Percentiles rank a stretch among this genome's conserved stretches.
Conservation (phyloP, 2,888 invertebrate species). For the Caenorhabditis zanzibari region DNA sequence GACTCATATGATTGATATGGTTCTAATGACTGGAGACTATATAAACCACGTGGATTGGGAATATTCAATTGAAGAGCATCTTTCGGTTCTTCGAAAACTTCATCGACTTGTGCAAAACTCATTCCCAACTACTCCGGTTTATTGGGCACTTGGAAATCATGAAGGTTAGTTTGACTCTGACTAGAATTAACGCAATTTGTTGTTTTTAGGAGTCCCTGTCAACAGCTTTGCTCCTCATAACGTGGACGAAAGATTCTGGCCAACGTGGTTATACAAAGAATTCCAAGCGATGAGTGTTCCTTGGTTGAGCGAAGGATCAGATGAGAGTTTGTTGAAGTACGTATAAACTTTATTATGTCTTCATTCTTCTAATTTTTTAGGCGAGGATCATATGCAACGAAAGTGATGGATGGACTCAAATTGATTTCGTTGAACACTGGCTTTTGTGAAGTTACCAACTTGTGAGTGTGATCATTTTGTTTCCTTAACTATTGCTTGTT, state of each 20-base stretch:
- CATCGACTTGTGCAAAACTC: conserved; percentile 75
- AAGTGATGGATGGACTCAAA: conserved; percentile 85
- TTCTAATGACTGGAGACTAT: conserved; percentile 96
- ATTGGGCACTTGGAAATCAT: conserved; percentile 96
- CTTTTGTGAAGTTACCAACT: conserved; percentile 84
- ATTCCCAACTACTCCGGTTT: conserved; percentile 92
- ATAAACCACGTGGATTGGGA: conserved; percentile 97
- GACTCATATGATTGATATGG: conserved; percentile 84
- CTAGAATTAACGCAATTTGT: background rate
- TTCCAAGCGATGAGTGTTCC: conserved; percentile 90
- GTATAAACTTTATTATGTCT: conserved; percentile 23
- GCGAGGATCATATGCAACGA: conserved; percentile 90
- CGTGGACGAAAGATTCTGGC: conserved; percentile 80
- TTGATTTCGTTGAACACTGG: conserved; percentile 83
- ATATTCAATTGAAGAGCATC: conserved; percentile 86
- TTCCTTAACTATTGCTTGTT: background rate
- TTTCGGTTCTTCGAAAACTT: conserved; percentile 63
- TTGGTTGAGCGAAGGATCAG: conserved; percentile 87
- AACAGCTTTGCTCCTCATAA: conserved; percentile 85
- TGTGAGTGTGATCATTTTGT: conserved; percentile 71
- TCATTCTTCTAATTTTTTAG: conserved; percentile 81
- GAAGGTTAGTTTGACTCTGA: conserved; percentile 87
- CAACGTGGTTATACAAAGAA: conserved; percentile 91
- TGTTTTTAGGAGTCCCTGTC: conserved; percentile 50
- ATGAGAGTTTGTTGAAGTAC: conserved; percentile 67